A percentile compares a stretch with the other conserved stretches of the same genome.
phyloP scores from a whole-genome alignment of 1,140 invertebrate species.

The Saccostrea glomerata region DNA sequence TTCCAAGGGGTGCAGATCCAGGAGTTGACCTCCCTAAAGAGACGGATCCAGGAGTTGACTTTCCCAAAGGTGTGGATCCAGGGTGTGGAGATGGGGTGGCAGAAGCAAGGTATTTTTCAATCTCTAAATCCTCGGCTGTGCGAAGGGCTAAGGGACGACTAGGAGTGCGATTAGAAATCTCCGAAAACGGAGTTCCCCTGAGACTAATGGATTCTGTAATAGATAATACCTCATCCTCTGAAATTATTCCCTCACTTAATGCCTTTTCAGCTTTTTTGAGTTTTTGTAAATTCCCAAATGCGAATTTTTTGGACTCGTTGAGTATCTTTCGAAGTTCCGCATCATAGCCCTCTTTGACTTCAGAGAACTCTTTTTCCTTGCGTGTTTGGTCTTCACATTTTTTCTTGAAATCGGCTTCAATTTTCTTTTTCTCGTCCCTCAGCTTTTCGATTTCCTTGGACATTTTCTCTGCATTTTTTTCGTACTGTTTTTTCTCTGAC shows the following conservation, averaged over 20 bases:
- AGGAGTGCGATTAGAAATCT: constrained; percentile 59
- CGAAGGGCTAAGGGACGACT: constrained; percentile 58
- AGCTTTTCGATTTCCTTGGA: constrained; percentile 64
- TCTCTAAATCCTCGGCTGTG: constrained; percentile 60
- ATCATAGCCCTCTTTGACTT: constrained; percentile 69
- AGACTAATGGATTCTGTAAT: constrained; percentile 29
- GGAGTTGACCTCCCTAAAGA: background rate
- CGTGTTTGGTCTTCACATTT: constrained; percentile 61
- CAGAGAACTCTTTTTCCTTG: constrained; percentile 66
- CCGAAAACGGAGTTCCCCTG: constrained; percentile 55
- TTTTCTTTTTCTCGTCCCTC: constrained; percentile 64
- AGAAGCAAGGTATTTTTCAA: constrained; percentile 56
- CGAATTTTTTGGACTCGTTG: constrained; percentile 66
- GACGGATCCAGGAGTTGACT: background rate
- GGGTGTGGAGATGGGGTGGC: constrained; percentile 47
- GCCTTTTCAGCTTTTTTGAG: constrained; percentile 67
- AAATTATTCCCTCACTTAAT: constrained; percentile 63
- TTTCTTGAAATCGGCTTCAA: constrained; percentile 80
- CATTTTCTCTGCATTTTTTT: constrained; percentile 58
- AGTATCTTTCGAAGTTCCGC: constrained; percentile 64
- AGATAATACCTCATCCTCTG: constrained; percentile 62
- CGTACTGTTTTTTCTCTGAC: constrained; percentile 58
- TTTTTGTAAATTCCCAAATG: constrained; percentile 68
- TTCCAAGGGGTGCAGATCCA: constrained; percentile 1
- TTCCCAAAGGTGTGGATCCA: constrained; percentile 25